phyloP scores from a whole-genome alignment of 2,797 vertebrate genomes.

The Phyllotis vaccarum region DNA sequence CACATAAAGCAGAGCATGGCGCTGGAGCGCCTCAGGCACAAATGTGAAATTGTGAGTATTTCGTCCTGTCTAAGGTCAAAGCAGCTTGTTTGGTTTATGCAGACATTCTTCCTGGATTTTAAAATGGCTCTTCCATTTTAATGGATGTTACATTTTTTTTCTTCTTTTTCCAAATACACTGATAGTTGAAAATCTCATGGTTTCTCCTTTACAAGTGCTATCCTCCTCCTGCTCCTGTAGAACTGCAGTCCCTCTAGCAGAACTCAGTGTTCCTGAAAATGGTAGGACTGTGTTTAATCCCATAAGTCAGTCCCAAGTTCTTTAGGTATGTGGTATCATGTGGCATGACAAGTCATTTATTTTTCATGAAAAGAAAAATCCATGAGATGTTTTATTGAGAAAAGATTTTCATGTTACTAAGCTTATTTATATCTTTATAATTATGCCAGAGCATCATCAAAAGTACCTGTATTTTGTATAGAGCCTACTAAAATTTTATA shows the following conservation, averaged over 20 bases:
- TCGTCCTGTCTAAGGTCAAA: not conserved
- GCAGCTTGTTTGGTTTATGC: not conserved
- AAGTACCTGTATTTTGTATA: conserved; percentile 69
- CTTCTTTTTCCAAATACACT: conserved; percentile 27
- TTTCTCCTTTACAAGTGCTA: conserved; percentile 35
- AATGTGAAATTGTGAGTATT: conserved; percentile 22
- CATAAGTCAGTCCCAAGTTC: conserved; percentile 23
- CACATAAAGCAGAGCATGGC: conserved; percentile 42
- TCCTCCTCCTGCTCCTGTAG: not conserved
- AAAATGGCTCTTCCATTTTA: conserved; percentile 43
- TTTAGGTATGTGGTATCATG: conserved; percentile 27
- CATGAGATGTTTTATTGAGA: conserved; percentile 65
- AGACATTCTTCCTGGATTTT: conserved; percentile 44
- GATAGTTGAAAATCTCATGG: conserved; percentile 47
- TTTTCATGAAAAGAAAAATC: conserved; percentile 78
- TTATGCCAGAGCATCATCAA: conserved; percentile 68
- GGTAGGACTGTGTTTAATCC: conserved; percentile 12
- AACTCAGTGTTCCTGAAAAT: conserved; percentile 22
- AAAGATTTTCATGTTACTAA: conserved; percentile 71
- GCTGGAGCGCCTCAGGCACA: not conserved
- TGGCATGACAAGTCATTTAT: conserved; percentile 74
- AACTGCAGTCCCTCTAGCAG: not conserved
- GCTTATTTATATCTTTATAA: conserved; percentile 73
- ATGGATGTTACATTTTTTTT: conserved; percentile 13
- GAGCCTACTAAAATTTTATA: conserved; percentile 80